Base-by-base conservation (phyloP, 2,113 vertebrate species). In the Meles meles region DNA sequence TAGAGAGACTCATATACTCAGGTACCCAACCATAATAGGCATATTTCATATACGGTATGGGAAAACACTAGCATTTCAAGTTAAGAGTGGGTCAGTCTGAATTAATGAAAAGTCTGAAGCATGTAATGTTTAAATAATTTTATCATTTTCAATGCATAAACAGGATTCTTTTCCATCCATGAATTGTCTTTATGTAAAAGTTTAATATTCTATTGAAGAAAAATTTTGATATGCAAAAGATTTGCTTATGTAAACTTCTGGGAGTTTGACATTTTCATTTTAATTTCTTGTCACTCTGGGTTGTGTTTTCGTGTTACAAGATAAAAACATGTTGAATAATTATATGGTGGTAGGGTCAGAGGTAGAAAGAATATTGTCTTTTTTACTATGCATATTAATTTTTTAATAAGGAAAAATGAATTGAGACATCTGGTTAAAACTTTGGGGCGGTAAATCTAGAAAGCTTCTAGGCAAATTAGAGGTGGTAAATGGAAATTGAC, bases 391-490 rank as follows among this genome's bases (percentile, higher is more conserved):
- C 6, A 39, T 81, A 72, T 81, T 85, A 85, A 65, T 59, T 90
- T 97, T 88, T 97, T 88, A 94, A 83, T 91, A 89, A 95, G 76
- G 61, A 85, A 90, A 92, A 91, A 82, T 65, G 29, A 94, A 71
- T 72, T 71, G 31, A 83, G 61, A 83, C 37, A 76, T 55, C 7
- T 83, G 34, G 15, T 90, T 95, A 93, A 97, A 96, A 76, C 44
- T 81, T 71, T 93, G 63, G 27, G 18, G 20, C 88, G 15, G 25
- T 96, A 88, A 94, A 92, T 95, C 52, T 18, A 72, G 63, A 87
- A 96, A 90, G 92, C 21, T 81, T 88, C 37, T 1, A 81, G 37
- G 57, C 39, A 94, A 77, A 11, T 91, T 95, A 47, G 18, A 93
- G 55, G 18, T 79, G 2, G 11, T 83, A 13, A 87, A 59, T 81